Evolutionary conservation across 2,888 invertebrate genomes (phyloP).

Genomic region (Tanytarsus gracilentus): DNA sequence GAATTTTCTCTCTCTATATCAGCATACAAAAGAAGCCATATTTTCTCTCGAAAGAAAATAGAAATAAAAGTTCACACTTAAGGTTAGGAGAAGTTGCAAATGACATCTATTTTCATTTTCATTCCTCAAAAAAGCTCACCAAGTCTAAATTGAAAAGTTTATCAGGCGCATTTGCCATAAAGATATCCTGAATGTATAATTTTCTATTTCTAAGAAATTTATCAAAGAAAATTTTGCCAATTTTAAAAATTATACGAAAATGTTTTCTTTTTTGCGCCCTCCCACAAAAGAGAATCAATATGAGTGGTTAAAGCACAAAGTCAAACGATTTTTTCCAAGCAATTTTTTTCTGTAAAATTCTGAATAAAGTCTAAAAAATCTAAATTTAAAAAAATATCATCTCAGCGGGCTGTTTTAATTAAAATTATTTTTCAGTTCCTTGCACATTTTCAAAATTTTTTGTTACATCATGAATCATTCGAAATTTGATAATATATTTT

Average conservation of each 20-base stretch:
- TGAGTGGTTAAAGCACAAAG: conserved; percentile 12
- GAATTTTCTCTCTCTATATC: background rate
- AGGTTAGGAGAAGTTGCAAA: too few relatives aligned
- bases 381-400: background rate
- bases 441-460: too few relatives aligned
- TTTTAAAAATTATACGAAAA: background rate
- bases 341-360: conserved; percentile 27
- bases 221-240: background rate
- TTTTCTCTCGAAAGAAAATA: too few relatives aligned
- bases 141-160: too few relatives aligned
- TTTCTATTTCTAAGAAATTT: background rate
- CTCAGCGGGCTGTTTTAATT: background rate
- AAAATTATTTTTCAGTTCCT: too few relatives aligned
- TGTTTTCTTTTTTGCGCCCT: too few relatives aligned
- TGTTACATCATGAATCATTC: too few relatives aligned
- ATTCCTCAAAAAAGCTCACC: too few relatives aligned
- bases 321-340: conserved; percentile 25
- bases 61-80: too few relatives aligned
- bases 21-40: too few relatives aligned
- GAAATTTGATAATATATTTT: background rate
- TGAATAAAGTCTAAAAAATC: conserved; percentile 12
- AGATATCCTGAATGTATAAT: background rate
- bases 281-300: too few relatives aligned
- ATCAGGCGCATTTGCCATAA: background rate
- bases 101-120: too few relatives aligned